Base-by-base conservation (phyloP, 2,888 invertebrate species). In the Acrocyrtus sp. region DNA sequence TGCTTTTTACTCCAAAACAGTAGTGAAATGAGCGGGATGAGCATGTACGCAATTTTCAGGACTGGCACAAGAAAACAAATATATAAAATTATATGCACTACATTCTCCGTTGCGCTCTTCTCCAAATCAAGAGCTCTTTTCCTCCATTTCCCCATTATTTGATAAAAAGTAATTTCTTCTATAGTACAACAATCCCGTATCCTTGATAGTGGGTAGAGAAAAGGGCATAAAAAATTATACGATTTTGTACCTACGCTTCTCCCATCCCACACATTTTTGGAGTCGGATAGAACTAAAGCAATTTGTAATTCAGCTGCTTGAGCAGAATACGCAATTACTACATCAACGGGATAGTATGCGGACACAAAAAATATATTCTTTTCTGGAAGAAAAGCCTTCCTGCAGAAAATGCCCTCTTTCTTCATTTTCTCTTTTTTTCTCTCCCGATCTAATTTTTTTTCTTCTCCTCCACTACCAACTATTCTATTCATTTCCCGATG, bases 141-240 rank as follows among this genome's bases (percentile, higher is more conserved):
- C n/a, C 56, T 61, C 48, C 62, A 56, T 69, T n/a, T 69, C 56
- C 34, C 61, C 69, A 69, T 69, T 61, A 75, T 67, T 75, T 72
- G 75, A 70, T 72, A 72, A 75, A n/a, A 75, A 57, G 72, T 75
- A 75, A 75, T 75, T 75, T 75, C 62, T 66, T 75, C 65, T 58
- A 45, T 43, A 48, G 48, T n/a, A n/a, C n/a, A n/a, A 19, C 34
- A 56, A 34, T 34, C 15, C 29, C 27, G 12, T 12, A 39, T 39
- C 39, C 8, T 6, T 12, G 12, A 39, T 39, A 39, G 39, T 12
- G 12, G 12, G 6, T 10, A 39, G 39, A 39, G 39, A 10, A 47
- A 15, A 17, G 15, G 5, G 47, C 17, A 8, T 12, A 17, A 58
- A 66, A 58, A 26, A 41, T 53, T 12, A 45, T 22, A 24, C 21